Base-by-base conservation (phyloP, 2,113 vertebrate genomes). In the Microtus montanus region DNA sequence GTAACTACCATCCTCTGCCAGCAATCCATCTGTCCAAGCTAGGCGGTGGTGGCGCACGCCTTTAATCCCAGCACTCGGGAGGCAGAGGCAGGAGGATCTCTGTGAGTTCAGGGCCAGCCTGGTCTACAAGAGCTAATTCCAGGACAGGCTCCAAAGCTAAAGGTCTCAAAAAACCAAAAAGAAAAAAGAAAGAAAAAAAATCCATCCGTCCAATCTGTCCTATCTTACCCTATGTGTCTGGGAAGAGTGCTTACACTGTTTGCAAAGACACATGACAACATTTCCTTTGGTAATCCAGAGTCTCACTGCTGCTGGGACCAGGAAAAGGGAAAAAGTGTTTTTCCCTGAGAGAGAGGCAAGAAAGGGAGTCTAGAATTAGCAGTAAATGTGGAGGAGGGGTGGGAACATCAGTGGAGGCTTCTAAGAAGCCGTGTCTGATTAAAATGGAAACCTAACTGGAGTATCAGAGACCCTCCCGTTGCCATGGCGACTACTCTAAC, bases 371-470 rank as follows among this genome's bases (percentile, higher is more conserved):
- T 58, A 86, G 71, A 28, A n/a, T 80, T 33, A 88, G 74, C 3
- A 10, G 7, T 90, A 54, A 38, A 58, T 73, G 38, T 91, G 28
- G 52, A n/a, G 19, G 61, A 61, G 24, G 88, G 22, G 20, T 33
- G 61, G 49, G 26, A 78, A 87, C 35, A 70, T 26, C 47, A 88
- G 14, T 13, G 35, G 70, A 91, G 30, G 33, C n/a, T 22, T 49
- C 58, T 5, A 41, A 87, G 63, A 84, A 87, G 22, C 6, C 77
- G 49, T 58, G 49, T 77, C 63, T 87, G 41, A 28, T 17, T 89
- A 61, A 92, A 91, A 93, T 35, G 47, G 73, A 85, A 94, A 54
- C 58, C 54, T 74, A 85, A 58, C 73, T 33, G 92, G 68, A 89
- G 58, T 26, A 58, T 91, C 26, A 82, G 66, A 88, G 71, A 89